Evolutionary conservation across 2,888 invertebrate species (phyloP).

Genomic region (Metopia argyrocephala): DNA sequence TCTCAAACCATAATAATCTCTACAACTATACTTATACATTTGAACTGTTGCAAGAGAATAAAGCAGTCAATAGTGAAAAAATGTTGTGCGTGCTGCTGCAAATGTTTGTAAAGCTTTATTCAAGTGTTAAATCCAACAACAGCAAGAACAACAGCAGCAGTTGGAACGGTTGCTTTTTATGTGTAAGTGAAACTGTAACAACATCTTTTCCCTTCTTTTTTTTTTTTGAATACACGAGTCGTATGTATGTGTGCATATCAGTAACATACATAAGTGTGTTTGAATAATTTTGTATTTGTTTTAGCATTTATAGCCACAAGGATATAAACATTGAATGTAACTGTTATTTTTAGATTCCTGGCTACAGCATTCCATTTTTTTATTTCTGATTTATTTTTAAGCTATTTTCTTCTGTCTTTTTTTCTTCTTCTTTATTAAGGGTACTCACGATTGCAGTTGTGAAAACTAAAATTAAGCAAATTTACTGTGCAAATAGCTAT

Average conservation of each 20-base stretch:
- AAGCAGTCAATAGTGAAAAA: constrained; percentile 21
- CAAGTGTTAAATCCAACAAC: constrained; percentile 68
- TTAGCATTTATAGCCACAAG: constrained; percentile 18
- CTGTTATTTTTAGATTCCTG: constrained; percentile 14
- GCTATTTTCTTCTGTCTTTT: background rate
- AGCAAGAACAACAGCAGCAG: constrained; percentile 25
- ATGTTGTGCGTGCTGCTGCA: constrained; percentile 74
- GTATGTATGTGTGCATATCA: background rate
- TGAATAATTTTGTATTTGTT: background rate
- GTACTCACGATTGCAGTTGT: no score
- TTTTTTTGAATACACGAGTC: no score
- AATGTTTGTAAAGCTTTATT: constrained; percentile 77
- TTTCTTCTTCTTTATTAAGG: no score
- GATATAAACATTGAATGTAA: constrained; percentile 1
- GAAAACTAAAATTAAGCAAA: no score
- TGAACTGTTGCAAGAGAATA: background rate
- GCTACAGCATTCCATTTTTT: constrained; percentile 14
- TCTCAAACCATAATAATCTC: background rate
- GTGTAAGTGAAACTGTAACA: background rate
- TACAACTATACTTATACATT: no score
- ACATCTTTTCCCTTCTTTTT: no score
- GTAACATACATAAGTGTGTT: background rate
- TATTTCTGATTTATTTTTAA: background rate
- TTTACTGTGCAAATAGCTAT: no score
- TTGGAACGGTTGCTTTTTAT: constrained; percentile 30